Conservation (phyloP, 2,888 invertebrate genomes). For the Scrobipalpa costella region DNA sequence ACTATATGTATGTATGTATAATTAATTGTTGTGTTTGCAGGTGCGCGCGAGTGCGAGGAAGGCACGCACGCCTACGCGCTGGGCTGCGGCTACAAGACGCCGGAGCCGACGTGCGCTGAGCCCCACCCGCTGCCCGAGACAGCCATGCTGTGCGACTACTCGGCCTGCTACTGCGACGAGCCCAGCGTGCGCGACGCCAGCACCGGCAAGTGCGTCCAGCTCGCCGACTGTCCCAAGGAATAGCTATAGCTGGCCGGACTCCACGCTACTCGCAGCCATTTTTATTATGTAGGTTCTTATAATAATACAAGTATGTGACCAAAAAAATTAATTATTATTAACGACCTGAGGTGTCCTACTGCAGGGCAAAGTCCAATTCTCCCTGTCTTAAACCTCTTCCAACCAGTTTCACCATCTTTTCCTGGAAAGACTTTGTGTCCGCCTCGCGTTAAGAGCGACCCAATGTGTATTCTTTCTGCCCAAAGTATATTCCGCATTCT, state of each 20-base stretch:
- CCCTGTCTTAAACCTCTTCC: too few species aligned
- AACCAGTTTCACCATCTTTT: too few species aligned
- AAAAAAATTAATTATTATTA: too few species aligned
- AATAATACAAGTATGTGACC: too few species aligned
- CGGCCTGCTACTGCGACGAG: constrained; percentile 34
- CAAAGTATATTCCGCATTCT: too few species aligned
- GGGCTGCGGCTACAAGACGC: constrained; percentile 30
- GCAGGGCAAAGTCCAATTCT: too few species aligned
- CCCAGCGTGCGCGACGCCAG: constrained; percentile 31
- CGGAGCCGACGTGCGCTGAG: constrained; percentile 32
- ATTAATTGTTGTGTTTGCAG: constrained; percentile 3
- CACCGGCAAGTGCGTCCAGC: constrained; percentile 27
- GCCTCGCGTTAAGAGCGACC: too few species aligned
- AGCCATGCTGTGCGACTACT: constrained; percentile 30
- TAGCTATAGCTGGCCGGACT: not conserved
- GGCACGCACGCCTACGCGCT: constrained; percentile 32
- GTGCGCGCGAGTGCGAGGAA: constrained; percentile 10
- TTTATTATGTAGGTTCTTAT: too few species aligned
- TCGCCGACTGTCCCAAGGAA: constrained; percentile 27
- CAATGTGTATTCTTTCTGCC: too few species aligned
- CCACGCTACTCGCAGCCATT: not conserved
- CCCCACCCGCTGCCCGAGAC: constrained; percentile 27
- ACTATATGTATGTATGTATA: too few species aligned
- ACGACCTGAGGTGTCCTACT: too few species aligned
- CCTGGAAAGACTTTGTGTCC: too few species aligned